These are phyloP conservation scores for Ennomos quercinarius DNA, from an alignment of 2,888 invertebrate species.

Conservation along the genomic window DNA sequence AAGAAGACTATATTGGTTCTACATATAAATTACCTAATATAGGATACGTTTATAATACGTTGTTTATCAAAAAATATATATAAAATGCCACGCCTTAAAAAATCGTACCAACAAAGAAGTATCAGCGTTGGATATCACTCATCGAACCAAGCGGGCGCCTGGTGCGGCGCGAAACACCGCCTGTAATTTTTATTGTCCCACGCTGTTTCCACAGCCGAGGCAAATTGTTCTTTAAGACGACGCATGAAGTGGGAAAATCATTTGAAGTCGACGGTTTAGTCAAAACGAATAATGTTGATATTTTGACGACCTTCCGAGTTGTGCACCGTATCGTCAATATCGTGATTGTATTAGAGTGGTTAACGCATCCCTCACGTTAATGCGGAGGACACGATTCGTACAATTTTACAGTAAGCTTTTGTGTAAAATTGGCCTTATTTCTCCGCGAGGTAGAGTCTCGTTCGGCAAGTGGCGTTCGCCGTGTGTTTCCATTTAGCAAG, in stretches of 20 bases:
- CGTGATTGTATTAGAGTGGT: conserved; percentile 67
- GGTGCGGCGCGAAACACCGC: conserved; percentile 68
- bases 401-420: conserved; percentile 35
- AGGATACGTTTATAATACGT: conserved; percentile 1
- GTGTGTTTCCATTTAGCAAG: conserved; percentile 69
- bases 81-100: conserved; percentile 52
- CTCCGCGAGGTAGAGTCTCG: conserved; percentile 55
- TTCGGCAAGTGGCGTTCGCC: conserved; percentile 42
- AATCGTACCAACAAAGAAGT: conserved; percentile 70
- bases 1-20: conserved; percentile 14
- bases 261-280: conserved; percentile 58
- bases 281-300: conserved; percentile 77
- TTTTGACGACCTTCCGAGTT: conserved; percentile 68
- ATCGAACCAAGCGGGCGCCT: conserved; percentile 68
- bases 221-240: conserved; percentile 70
- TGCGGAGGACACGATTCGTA: conserved; percentile 69
- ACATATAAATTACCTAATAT: conserved; percentile 23
- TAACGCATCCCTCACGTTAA: conserved; percentile 66
- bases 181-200: conserved; percentile 78
- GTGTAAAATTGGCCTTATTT: conserved; percentile 59
- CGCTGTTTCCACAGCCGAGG: conserved; percentile 54
- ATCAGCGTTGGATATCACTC: conserved; percentile 72
- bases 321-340: conserved; percentile 77
- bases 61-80: conserved; percentile 25
- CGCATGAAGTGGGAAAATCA: conserved; percentile 63